A percentile compares a stretch with the other conserved stretches of the same genome.
These are phyloP conservation scores for Anguilla marmorata DNA, from an alignment of 2,797 vertebrate genomes.

Conservation along the genomic window DNA sequence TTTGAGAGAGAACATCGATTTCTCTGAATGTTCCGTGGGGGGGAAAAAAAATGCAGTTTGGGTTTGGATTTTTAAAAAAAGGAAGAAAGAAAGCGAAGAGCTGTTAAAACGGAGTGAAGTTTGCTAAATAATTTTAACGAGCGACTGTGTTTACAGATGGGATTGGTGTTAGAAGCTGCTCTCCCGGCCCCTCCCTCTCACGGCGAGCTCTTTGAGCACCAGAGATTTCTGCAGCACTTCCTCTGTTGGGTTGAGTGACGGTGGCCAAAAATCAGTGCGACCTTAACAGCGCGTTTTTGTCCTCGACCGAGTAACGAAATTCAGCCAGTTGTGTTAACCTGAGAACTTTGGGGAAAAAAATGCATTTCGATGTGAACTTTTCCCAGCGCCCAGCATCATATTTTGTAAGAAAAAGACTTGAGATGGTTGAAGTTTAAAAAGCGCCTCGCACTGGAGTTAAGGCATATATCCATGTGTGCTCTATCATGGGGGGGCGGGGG, in stretches of 20 bases:
- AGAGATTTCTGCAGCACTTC: background rate
- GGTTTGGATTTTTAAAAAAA: background rate
- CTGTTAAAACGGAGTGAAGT: background rate
- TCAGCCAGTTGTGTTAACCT: background rate
- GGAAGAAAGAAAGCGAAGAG: background rate
- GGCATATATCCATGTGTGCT: no score
- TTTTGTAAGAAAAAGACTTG: background rate
- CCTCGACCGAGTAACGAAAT: background rate
- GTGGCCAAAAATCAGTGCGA: background rate
- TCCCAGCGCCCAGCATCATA: background rate
- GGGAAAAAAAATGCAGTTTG: background rate
- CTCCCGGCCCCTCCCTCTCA: background rate
- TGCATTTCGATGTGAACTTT: background rate
- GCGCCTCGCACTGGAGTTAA: background rate
- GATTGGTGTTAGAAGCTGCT: background rate
- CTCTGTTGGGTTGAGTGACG: background rate
- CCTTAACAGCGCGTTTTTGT: background rate
- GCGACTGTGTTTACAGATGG: slow-evolving; percentile 8
- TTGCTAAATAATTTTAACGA: background rate
- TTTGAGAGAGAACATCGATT: background rate
- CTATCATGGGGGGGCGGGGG: background rate
- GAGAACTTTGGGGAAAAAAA: background rate
- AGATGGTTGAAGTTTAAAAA: background rate
- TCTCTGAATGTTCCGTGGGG: background rate
- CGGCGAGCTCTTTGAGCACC: background rate